These are phyloP conservation scores for Zoanthus solanderi DNA, from an alignment of 92 coral and sea anemone species.

Conservation along the genomic window DNA sequence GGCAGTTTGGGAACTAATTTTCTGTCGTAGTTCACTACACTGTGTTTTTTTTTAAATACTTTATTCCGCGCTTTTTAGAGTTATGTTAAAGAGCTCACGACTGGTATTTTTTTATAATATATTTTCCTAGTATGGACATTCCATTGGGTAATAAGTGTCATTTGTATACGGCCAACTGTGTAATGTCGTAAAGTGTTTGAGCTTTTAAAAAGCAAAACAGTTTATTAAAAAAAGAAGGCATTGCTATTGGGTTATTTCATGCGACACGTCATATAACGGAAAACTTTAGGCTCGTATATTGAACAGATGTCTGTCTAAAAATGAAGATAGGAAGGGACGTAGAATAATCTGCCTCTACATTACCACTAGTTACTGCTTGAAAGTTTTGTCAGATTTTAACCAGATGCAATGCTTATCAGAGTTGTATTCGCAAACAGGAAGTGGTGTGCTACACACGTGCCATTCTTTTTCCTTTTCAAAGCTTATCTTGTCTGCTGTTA, in stretches of 20 bases:
- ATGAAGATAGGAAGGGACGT: neutral
- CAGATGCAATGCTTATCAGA: slow-evolving; percentile 47
- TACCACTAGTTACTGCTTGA: neutral
- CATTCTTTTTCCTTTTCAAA: neutral
- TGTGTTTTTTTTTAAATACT: neutral
- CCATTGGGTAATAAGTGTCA: slow-evolving; percentile 7
- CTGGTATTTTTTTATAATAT: neutral
- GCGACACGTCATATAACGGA: slow-evolving; percentile 17
- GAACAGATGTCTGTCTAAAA: slow-evolving; percentile 16
- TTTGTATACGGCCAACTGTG: neutral
- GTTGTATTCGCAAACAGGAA: slow-evolving; percentile 33
- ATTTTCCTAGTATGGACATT: neutral
- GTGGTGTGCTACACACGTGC: slow-evolving; percentile 44
- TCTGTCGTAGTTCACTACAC: neutral
- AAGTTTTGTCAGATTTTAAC: slow-evolving; percentile 31
- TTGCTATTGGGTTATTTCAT: neutral
- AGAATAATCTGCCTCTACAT: neutral
- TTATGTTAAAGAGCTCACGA: neutral
- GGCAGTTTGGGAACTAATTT: neutral
- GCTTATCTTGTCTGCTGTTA: slow-evolving; percentile 42
- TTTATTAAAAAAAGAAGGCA: neutral
- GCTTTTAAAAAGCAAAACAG: neutral
- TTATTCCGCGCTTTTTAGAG: neutral
- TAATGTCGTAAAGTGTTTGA: slow-evolving; percentile 14
- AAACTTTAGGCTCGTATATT: neutral